phyloP scores from a whole-genome alignment of 2,888 invertebrate genomes.

The Gnatocerus cornutus region DNA sequence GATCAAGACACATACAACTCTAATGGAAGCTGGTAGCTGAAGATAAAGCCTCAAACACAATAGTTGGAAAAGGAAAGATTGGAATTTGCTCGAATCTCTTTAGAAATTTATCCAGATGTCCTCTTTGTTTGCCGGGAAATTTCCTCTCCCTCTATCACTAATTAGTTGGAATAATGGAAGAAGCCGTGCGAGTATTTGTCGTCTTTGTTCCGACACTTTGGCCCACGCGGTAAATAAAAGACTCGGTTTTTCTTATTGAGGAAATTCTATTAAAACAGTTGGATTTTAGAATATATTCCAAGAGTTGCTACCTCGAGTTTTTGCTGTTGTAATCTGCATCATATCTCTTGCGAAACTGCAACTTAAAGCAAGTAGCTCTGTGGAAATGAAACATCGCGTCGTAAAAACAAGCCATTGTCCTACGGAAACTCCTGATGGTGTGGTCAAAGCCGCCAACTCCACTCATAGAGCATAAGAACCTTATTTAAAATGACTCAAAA shows the following conservation, averaged over 20 bases:
- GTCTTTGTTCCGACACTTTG: slow-evolving; percentile 21
- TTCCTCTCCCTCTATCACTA: slow-evolving; percentile 48
- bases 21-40: slow-evolving; percentile 44
- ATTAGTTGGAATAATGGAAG: slow-evolving; percentile 48
- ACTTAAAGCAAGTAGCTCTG: too few species aligned
- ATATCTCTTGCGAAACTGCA: too few species aligned
- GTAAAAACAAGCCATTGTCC: not conserved
- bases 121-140: slow-evolving; percentile 48
- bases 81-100: slow-evolving; percentile 44
- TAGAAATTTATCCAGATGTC: slow-evolving; percentile 49
- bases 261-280: slow-evolving; percentile 10
- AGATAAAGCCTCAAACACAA: slow-evolving; percentile 36
- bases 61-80: slow-evolving; percentile 36
- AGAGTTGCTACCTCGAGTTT: too few species aligned
- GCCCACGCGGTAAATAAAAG: slow-evolving; percentile 1
- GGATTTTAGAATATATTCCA: too few species aligned
- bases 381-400: not conserved
- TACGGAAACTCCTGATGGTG: not conserved
- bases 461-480: slow-evolving; percentile 19
- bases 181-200: slow-evolving; percentile 43
- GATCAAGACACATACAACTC: slow-evolving; percentile 35
- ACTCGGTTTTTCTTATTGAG: slow-evolving; percentile 12
- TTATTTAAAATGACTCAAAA: slow-evolving; percentile 45
- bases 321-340: too few species aligned
- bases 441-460: not conserved